Evolutionary conservation across 2,113 vertebrate genomes (phyloP).

Genomic region (Grammomys surdaster): DNA sequence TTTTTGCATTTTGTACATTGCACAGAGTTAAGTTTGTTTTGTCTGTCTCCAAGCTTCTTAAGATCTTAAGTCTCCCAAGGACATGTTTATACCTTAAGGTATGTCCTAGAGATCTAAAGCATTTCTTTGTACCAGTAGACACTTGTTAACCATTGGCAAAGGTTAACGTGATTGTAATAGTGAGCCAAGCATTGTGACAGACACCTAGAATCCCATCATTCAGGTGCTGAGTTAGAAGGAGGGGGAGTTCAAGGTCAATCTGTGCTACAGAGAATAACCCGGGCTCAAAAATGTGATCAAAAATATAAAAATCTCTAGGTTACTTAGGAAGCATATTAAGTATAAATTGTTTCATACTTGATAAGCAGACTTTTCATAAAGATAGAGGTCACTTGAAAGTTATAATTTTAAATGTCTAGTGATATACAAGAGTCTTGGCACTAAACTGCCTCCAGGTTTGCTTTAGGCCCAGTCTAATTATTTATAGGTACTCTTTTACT

Average conservation of each 20-base stretch:
- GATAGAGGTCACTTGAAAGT: constrained; percentile 1
- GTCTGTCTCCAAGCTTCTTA: not conserved
- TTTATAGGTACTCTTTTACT: not conserved
- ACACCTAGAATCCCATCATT: not conserved
- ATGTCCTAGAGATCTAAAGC: not conserved
- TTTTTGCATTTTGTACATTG: constrained; percentile 9
- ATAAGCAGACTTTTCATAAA: constrained; percentile 10
- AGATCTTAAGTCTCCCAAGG: not conserved
- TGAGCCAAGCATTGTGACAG: not conserved
- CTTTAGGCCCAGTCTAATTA: constrained; percentile 26
- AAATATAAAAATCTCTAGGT: not conserved
- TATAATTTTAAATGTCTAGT: constrained; percentile 2
- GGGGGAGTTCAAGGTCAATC: not conserved
- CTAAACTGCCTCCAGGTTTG: not conserved
- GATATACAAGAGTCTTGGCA: not conserved
- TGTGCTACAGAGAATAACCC: not conserved
- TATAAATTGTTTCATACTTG: constrained; percentile 17
- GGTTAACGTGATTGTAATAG: not conserved
- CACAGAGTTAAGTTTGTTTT: constrained; percentile 24
- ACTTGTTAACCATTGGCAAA: constrained; percentile 21
- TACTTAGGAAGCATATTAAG: constrained; percentile 6
- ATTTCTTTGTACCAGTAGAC: constrained; percentile 1
- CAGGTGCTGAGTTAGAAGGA: not conserved
- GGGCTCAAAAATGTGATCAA: not conserved
- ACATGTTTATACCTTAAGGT: not conserved